A percentile compares a stretch with the other conserved stretches of the same genome.
Evolutionary conservation across 2,113 vertebrate genomes (phyloP).

Genomic region (Ovis canadensis): DNA sequence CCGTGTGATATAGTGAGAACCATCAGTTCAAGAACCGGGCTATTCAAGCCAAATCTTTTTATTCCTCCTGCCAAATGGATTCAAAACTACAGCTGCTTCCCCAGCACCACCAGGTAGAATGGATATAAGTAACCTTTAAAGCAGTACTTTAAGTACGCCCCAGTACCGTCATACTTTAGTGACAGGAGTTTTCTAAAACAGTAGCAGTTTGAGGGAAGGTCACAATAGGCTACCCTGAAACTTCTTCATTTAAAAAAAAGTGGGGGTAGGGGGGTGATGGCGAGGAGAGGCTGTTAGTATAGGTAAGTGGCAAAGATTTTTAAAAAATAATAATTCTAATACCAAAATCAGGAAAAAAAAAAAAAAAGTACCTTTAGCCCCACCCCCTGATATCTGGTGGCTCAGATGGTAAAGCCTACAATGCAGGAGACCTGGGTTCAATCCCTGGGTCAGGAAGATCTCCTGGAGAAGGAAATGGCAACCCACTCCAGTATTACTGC

Average conservation of each 20-base stretch:
- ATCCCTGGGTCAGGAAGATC: no score
- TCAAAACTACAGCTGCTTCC: background rate
- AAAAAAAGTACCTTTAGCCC: background rate
- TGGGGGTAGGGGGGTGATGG: rapidly evolving
- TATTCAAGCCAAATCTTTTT: background rate
- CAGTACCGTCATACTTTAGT: background rate
- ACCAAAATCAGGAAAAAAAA: background rate
- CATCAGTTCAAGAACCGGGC: background rate
- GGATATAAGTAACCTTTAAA: background rate
- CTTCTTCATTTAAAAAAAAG: background rate
- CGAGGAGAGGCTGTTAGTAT: background rate
- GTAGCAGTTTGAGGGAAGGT: background rate
- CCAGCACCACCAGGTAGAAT: background rate
- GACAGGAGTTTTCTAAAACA: background rate
- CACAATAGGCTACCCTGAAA: background rate
- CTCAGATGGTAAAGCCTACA: no score
- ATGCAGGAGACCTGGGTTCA: no score
- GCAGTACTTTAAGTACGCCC: background rate
- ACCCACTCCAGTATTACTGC: no score
- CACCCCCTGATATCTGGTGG: background rate
- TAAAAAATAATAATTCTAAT: background rate
- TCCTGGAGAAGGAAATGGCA: no score
- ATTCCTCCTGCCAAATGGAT: background rate
- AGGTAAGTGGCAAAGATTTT: background rate
- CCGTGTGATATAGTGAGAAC: background rate